These are phyloP conservation scores for Gallinago paraguaiae DNA, from an alignment of 2,113 vertebrate species.

Conservation along the genomic window DNA sequence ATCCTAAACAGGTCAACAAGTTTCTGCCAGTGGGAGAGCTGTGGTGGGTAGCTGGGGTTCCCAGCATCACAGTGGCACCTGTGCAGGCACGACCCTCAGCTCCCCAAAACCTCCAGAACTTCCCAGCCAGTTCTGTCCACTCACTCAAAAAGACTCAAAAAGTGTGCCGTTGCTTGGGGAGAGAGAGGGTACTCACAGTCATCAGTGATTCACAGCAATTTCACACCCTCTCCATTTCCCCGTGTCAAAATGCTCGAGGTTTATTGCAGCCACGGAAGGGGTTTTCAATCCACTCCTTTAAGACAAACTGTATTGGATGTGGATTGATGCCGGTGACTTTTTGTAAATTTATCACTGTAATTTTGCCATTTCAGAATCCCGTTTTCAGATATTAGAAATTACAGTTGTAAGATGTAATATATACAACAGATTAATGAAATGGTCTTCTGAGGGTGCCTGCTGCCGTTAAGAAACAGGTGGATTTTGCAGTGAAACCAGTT, in stretches of 20 bases:
- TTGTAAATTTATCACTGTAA: not conserved
- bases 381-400: not conserved
- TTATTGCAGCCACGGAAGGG: not conserved
- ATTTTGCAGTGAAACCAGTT: not conserved
- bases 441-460: not conserved
- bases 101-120: not conserved
- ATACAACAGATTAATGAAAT: not conserved
- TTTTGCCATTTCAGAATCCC: not conserved
- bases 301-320: not conserved
- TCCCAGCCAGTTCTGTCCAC: not conserved
- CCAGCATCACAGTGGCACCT: not conserved
- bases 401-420: not conserved
- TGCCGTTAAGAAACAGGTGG: not conserved
- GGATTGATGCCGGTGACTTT: not conserved
- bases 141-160: not conserved
- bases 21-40: not conserved
- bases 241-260: not conserved
- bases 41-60: not conserved
- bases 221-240: not conserved
- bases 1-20: not conserved
- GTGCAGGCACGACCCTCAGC: not conserved
- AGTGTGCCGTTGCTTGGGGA: not conserved
- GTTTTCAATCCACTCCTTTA: not conserved
- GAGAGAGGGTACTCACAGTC: not conserved
- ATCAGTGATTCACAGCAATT: not conserved